A percentile compares a stretch with the other conserved stretches of the same genome.
phyloP scores from a whole-genome alignment of 2,888 invertebrate genomes.

The Neoitamus cyanurus region DNA sequence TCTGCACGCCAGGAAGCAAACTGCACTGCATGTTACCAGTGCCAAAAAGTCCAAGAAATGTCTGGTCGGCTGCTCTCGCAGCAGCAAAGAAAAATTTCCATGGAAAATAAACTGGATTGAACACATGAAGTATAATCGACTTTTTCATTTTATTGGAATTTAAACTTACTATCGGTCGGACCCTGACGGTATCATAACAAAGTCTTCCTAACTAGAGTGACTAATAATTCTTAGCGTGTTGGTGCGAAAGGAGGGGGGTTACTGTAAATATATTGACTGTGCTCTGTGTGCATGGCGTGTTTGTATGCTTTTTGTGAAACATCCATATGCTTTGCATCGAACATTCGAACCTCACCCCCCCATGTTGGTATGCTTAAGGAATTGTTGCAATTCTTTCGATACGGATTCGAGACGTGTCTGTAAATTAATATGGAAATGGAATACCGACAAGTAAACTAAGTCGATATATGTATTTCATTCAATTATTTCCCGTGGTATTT shows the following conservation, averaged over 20 bases:
- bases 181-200: no score
- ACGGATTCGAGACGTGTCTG: not conserved
- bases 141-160: not conserved
- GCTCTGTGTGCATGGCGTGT: no score
- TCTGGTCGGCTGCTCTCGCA: not conserved
- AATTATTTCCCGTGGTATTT: not conserved
- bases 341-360: not conserved
- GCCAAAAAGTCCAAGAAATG: not conserved
- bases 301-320: no score
- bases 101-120: not conserved
- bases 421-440: not conserved
- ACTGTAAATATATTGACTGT: no score
- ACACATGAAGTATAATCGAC: not conserved
- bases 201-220: no score
- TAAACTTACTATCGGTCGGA: no score
- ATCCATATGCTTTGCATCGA: not conserved
- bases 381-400: not conserved
- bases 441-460: not conserved
- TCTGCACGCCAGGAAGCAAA: not conserved
- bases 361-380: not conserved
- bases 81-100: not conserved
- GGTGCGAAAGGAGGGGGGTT: no score
- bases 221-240: no score
- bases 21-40: not conserved
- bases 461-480: not conserved